Evolutionary conservation across 2,797 vertebrate species (phyloP), one percentile per base, ranked within the genome.

Genomic region (Echeneis naucrates): DNA sequence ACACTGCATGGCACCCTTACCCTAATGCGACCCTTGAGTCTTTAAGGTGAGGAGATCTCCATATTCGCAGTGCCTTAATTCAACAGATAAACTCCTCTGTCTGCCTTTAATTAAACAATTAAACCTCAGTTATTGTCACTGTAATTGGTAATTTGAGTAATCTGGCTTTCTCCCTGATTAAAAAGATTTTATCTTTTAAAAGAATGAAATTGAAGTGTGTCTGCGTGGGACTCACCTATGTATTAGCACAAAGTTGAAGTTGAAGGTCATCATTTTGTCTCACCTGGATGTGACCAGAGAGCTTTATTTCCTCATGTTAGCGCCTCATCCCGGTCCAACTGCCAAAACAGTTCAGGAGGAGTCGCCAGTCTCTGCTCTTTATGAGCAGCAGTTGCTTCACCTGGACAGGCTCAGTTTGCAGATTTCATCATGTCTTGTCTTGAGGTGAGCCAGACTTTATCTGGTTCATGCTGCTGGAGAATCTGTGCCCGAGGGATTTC

Each of bases 191-290:
- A n/a, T n/a, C n/a, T n/a, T n/a, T n/a, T n/a, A n/a, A n/a, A n/a
- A n/a, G n/a, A n/a, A n/a, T n/a, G n/a, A n/a, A n/a, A n/a, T n/a
- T 1, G 0, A 35, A 53, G 26, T 14, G 7, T 14, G 14, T 53
- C 8, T 56, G 21, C 32, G 23, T 23, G 4, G 30, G 32, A 84
- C 91, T 91, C 57, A 92, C 88, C 87, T 81, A 24, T 73, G 59
- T 67, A 16, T 24, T 52, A 51, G 33, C 60, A 76, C 47, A 16
- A 72, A n/a, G 45, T 24, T 54, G 4, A 69, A 47, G 24, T 30
- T 63, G 11, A 70, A 78, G 44, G 33, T 53, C 83, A 85, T 87
- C 12, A 35, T 76, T 56, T 42, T 9, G 45, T 61, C 66, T 77
- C 69, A 54, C 14, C 65, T 19, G 5, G 11, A 57, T 42, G 12